These are phyloP conservation scores for Phoeniculus purpureus DNA, from an alignment of 2,797 vertebrate genomes.

Conservation along the genomic window DNA sequence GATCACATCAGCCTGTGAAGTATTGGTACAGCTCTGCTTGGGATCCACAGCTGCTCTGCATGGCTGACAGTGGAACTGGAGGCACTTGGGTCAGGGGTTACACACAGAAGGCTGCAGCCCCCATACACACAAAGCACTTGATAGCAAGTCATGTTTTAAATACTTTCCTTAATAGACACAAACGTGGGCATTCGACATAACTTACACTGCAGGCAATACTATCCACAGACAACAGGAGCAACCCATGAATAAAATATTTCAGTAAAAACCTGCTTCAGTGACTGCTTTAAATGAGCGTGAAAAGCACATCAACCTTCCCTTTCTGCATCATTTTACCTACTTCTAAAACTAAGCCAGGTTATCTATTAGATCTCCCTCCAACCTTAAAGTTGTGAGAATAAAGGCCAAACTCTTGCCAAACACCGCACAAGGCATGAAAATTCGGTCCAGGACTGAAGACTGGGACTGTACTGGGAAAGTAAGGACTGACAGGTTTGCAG, in stretches of 20 bases:
- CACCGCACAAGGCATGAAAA: neutral
- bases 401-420: neutral
- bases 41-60: fast-evolving
- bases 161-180: neutral
- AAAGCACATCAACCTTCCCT: neutral
- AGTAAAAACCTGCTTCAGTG: neutral
- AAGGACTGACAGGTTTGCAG: neutral
- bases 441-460: neutral
- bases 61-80: neutral
- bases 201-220: neutral
- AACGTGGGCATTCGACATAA: neutral
- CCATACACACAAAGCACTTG: fast-evolving
- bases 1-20: neutral
- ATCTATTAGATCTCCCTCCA: neutral
- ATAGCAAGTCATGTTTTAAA: neutral
- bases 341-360: neutral
- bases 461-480: neutral
- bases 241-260: neutral
- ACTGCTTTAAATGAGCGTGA: neutral
- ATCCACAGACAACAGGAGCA: neutral
- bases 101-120: neutral
- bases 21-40: neutral
- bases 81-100: neutral
- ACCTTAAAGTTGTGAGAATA: neutral
- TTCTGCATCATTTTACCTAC: neutral